Base-by-base conservation (phyloP, 2,113 vertebrate genomes). In the Perca schrenkii region DNA sequence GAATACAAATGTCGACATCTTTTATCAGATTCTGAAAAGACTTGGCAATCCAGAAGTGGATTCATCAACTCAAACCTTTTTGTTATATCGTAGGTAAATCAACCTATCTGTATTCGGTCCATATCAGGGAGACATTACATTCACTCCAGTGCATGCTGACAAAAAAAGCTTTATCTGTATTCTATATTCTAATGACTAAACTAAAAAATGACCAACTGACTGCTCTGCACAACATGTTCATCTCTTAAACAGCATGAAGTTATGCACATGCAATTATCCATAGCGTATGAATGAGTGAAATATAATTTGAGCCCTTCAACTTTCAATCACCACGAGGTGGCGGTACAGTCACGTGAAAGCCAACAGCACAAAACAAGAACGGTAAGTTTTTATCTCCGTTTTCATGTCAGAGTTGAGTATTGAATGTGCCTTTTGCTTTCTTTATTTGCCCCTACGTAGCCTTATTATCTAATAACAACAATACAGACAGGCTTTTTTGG, bases 271-370 rank as follows among this genome's bases (percentile, higher is more conserved):
- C 2, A 15, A 15, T 16, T 36, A 52, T 3, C 2, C 43, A 16
- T 22, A 25, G 6, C 0, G 11, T 4, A 13, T n/a, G 17, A 17
- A 1, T 7, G 13, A 2, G 3, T 47, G 1, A 6, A 54, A 25
- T 60, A 16, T 36, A 1, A 12, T 21, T 47, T 66, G 12, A 62
- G 36, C 4, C 0, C 6, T 46, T 43, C 1, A 28, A 34, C 60
- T 10, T 47, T 25, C 0, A 57, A 0, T 66, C 13, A 19, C 83
- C 87, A 82, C 50, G 0, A 86, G 89, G 60, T 79, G 87, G 85
- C 74, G 25, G 56, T 78, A 62, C 7, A 74, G 70, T 52, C 68
- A 17, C 74, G 22, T 64, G 50, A 21, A 74, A 64, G 36, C 3
- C 52, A 63, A 62, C 28, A 63, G 11, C 4, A 50, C 22, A 8